Base-by-base conservation (phyloP, 2,797 vertebrate genomes). In the Emys orbicularis region DNA sequence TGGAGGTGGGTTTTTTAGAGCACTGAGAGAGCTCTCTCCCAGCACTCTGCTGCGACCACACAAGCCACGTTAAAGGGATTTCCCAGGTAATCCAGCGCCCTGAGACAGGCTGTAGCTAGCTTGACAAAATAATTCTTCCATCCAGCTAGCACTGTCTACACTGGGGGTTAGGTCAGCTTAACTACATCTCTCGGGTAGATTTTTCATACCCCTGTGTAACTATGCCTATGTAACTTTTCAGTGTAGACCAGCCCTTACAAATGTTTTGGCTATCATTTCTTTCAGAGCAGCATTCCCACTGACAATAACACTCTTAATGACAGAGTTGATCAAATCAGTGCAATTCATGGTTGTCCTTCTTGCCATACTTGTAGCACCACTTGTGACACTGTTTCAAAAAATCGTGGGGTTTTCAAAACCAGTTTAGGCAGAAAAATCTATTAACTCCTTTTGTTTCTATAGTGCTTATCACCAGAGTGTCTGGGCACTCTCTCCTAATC, bases 281-380 rank as follows among this genome's bases (percentile, higher is more conserved):
- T 93, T 87, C 84, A 90, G 81, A 56, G 47, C 83, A 93, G 81
- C 89, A 93, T 88, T 65, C 54, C 79, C 95, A 79, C 81, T 94
- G 83, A 79, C 89, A 94, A 52, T 84, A 94, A 94, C 84, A 79
- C 93, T 81, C 92, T 83, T 94, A 95, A 95, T 91, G 96, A 92
- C 50, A 1, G 81, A 84, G 59, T 84, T 97, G 90, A 97, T 97
- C 87, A 96, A 95, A 97, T 97, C 96, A 97, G 41, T 53, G 74
- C 85, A 85, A 50, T 76, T 81, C 74, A 56, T 88, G 93, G 79
- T 56, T 74, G 76, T 68, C 79, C 89, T 91, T 87, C 89, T 95
- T 83, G 15, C 77, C 50, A 57, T 8, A 3, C 0, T 92, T 13
- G 29, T 68, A 91, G 59, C 0, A 0, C 18, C 0, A 1, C 86